Base-by-base conservation (phyloP, 2,113 vertebrate genomes). In the Cololabis saira region DNA sequence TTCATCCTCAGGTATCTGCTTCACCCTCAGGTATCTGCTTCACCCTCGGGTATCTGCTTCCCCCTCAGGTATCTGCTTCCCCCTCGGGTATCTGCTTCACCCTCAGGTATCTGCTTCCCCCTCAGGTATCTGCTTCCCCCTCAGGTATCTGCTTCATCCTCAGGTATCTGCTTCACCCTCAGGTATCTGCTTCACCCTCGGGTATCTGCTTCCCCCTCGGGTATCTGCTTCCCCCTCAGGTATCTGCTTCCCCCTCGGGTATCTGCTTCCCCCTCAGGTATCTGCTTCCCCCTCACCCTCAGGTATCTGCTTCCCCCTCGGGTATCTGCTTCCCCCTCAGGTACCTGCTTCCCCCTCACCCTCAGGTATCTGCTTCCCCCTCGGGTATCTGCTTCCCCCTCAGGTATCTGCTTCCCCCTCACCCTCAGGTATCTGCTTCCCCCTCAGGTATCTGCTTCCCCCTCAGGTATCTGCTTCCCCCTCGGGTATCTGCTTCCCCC, bases 331-430 rank as follows among this genome's bases (percentile, higher is more conserved):
- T 13, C 16, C 0, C 12, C 5, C 11, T 0, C 57, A 59, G 41
- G 80, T 83, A 14, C 1, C 17, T n/a, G n/a, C n/a, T n/a, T n/a
- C n/a, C n/a, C n/a, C n/a, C n/a, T n/a, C n/a, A n/a, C n/a, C n/a
- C n/a, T n/a, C n/a, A n/a, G n/a, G n/a, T n/a, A n/a, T n/a, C n/a
- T n/a, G n/a, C 14, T 41, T 13, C 16, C 0, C 12, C 5, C 11
- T 0, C 57, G 54, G 41, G 80, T 83, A 14, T 2, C 17, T n/a
- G n/a, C 14, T 41, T 13, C 16, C 0, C 12, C 5, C 11, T 0
- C 57, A 59, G 41, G 80, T 83, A 14, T 2, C 17, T n/a, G n/a
- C n/a, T n/a, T n/a, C n/a, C n/a, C 10, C 14, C 30, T 13, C 16
- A 0, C 12, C 5, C 11, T 0, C 57, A 59, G 41, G 80, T 83